Base-by-base conservation (phyloP, 1,140 invertebrate genomes). In the Macrobrachium nipponense region DNA sequence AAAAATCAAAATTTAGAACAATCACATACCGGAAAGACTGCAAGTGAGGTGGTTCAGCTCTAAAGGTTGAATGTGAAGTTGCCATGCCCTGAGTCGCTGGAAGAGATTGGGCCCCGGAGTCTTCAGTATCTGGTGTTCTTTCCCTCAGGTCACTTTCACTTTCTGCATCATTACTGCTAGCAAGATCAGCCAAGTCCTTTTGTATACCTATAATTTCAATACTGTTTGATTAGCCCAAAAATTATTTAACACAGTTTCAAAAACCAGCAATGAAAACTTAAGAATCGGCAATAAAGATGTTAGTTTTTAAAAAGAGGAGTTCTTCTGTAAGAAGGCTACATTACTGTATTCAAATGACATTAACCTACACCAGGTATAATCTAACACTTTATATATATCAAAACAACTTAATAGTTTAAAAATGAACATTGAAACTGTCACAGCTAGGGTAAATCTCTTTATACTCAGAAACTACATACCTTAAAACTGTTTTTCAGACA, bases 121-220 rank as follows among this genome's bases (percentile, higher is more conserved):
- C 93, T 89, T 94, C 94, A 0, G 94, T 94, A 87, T 95, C 94
- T 0, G 94, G 94, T 81, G 94, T 94, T 87, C 92, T 91, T 87
- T 94, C 93, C 66, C 93, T 92, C 11, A 93, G 78, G 88, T 94
- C 94, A 80, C 91, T 90, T 61, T 89, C 89, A 90, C 88, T 89
- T 79, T 89, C 89, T 44, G 89, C 87, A 89, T 92, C 92, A 23
- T 91, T 91, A 87, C 92, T 92, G 23, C 91, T 91, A 43, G 92
- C 91, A 81, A 93, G 90, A 80, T 91, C 92, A 79, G 92, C 91
- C 84, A 93, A 89, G 89, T 93, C 92, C 87, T 91, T 90, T 23
- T 91, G 91, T 51, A 92, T 91, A 72, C 92, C 92, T 93, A 76
- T 8, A 79, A 89, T 82, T 62, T 23, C n/a, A 68, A 58, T 68